phyloP scores from a whole-genome alignment of 2,113 vertebrate species.

The Syngnathus scovelli region DNA sequence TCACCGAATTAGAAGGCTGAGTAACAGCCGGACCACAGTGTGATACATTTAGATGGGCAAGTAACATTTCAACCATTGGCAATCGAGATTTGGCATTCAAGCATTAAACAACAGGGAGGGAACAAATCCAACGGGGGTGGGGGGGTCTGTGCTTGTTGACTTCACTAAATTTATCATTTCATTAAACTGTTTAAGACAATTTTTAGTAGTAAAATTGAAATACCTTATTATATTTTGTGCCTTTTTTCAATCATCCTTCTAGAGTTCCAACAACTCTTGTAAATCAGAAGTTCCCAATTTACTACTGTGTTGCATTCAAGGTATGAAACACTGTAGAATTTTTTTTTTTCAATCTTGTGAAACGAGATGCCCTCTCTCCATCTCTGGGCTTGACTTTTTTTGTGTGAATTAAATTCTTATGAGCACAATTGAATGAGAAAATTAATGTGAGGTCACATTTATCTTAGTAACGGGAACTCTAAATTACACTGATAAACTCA shows the following conservation, averaged over 20 bases:
- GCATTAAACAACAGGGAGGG: background rate
- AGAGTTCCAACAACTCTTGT: too few species aligned
- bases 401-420: background rate
- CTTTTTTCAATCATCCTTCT: too few species aligned
- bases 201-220: too few species aligned
- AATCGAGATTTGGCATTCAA: background rate
- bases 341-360: too few species aligned
- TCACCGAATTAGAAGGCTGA: conserved; percentile 66
- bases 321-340: too few species aligned
- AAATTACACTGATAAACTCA: background rate
- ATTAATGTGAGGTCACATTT: background rate
- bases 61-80: background rate
- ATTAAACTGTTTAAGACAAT: background rate
- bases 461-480: background rate
- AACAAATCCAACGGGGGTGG: background rate
- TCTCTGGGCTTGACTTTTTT: background rate
- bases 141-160: background rate
- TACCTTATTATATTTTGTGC: too few species aligned
- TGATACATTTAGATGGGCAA: conserved; percentile 15
- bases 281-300: too few species aligned
- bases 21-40: conserved; percentile 44
- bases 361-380: too few species aligned
- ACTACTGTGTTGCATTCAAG: too few species aligned
- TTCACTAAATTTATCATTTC: background rate
- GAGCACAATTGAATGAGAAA: background rate